phyloP scores from a whole-genome alignment of 1,140 invertebrate species.

The Pseudomyrmex pallidus region DNA sequence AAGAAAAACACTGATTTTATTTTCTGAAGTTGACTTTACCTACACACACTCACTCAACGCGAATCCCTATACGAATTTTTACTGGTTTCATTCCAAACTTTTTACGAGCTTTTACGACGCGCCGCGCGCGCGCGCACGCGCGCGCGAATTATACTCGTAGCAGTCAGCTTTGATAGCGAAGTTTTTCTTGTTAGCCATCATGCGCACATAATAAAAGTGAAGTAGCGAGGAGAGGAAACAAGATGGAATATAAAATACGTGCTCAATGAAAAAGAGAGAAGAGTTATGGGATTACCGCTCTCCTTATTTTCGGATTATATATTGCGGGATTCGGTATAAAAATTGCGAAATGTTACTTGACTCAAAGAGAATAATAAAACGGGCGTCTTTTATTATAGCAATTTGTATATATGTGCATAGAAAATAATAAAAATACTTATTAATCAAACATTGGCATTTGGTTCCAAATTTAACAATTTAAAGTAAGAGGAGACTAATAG shows the following conservation, averaged over 20 bases:
- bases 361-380: not conserved
- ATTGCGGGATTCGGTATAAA: not conserved
- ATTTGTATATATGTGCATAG: not conserved
- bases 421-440: too few species aligned
- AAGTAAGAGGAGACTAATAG: too few species aligned
- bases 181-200: slow-evolving; percentile 52
- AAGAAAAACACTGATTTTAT: slow-evolving; percentile 11
- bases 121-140: not conserved
- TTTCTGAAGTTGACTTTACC: slow-evolving; percentile 37
- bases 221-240: slow-evolving; percentile 36
- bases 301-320: not conserved
- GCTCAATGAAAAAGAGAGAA: not conserved
- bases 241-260: slow-evolving; percentile 14
- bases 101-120: slow-evolving; percentile 39
- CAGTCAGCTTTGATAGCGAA: slow-evolving; percentile 39
- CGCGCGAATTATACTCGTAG: slow-evolving; percentile 45
- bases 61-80: slow-evolving; percentile 58
- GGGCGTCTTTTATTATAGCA: not conserved
- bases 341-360: not conserved
- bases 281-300: too few species aligned
- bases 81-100: slow-evolving; percentile 42
- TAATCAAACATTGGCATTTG: too few species aligned
- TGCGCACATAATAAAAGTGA: slow-evolving; percentile 48
- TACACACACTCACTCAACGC: slow-evolving; percentile 31
- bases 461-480: too few species aligned